Conservation (phyloP, 1,140 invertebrate genomes). For the Plodia interpunctella region DNA sequence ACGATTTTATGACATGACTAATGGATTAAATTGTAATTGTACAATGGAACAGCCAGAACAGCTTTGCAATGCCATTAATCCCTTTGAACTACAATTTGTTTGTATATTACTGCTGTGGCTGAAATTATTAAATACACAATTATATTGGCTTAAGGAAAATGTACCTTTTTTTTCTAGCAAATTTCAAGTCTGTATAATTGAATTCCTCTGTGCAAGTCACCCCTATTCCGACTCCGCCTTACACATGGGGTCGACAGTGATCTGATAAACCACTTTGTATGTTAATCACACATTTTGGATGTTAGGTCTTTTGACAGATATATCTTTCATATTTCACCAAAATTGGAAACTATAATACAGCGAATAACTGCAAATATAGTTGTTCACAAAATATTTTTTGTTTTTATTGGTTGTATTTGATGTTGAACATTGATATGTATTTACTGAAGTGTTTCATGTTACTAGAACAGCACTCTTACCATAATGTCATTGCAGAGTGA, state of each 20-base stretch:
- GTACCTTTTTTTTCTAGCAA: conserved; percentile 9
- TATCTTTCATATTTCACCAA: conserved; percentile 41
- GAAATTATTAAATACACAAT: too few relatives aligned
- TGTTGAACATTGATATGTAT: conserved; percentile 35
- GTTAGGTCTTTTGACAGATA: conserved; percentile 51
- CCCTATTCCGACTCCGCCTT: background rate
- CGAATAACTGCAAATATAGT: conserved; percentile 25
- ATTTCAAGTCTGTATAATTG: conserved; percentile 15
- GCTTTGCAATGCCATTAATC: too few relatives aligned
- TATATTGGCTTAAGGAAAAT: background rate
- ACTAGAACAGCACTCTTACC: conserved; percentile 25
- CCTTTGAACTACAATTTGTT: too few relatives aligned
- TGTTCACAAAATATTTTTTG: conserved; percentile 17
- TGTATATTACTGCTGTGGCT: too few relatives aligned
- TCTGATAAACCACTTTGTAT: conserved; percentile 41
- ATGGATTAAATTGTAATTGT: too few relatives aligned
- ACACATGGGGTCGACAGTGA: conserved; percentile 28
- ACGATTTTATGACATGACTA: too few relatives aligned
- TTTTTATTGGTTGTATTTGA: conserved; percentile 41
- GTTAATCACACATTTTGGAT: conserved; percentile 52
- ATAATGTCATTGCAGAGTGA: conserved; percentile 24
- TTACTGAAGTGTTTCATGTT: conserved; percentile 28
- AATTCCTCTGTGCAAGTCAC: background rate
- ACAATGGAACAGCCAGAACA: too few relatives aligned
- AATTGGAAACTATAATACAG: conserved; percentile 33